phyloP scores from a whole-genome alignment of 2,113 vertebrate genomes.

The Willisornis vidua region DNA sequence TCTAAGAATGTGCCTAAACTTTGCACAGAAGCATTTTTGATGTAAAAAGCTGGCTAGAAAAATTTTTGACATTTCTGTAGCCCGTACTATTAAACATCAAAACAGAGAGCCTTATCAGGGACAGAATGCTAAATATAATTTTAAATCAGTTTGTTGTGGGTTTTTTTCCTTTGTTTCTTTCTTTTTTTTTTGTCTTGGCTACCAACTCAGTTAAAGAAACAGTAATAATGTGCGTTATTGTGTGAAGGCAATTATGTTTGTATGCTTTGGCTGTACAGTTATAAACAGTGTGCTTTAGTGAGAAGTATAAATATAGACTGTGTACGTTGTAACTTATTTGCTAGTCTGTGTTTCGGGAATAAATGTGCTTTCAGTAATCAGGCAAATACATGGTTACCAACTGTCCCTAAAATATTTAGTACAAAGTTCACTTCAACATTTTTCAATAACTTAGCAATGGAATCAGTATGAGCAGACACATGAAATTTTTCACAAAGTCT shows the following conservation, averaged over 20 bases:
- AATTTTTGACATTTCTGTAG: constrained; percentile 30
- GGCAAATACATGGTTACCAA: background rate
- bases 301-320: background rate
- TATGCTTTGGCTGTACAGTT: background rate
- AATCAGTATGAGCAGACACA: background rate
- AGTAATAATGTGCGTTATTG: background rate
- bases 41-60: background rate
- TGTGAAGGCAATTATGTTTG: background rate
- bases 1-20: constrained; percentile 18
- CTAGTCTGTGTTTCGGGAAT: background rate
- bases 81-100: background rate
- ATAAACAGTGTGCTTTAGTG: background rate
- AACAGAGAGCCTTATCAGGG: constrained; percentile 8
- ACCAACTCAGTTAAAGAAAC: background rate
- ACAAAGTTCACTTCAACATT: background rate
- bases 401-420: background rate
- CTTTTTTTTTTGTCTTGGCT: background rate
- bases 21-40: constrained; percentile 26
- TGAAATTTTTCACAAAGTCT: background rate
- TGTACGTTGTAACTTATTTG: background rate
- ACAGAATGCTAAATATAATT: background rate
- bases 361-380: background rate
- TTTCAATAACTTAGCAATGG: background rate
- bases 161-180: background rate
- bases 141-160: background rate